Base-by-base conservation (phyloP, 1,140 invertebrate species). In the Drosophila ogumai region DNA sequence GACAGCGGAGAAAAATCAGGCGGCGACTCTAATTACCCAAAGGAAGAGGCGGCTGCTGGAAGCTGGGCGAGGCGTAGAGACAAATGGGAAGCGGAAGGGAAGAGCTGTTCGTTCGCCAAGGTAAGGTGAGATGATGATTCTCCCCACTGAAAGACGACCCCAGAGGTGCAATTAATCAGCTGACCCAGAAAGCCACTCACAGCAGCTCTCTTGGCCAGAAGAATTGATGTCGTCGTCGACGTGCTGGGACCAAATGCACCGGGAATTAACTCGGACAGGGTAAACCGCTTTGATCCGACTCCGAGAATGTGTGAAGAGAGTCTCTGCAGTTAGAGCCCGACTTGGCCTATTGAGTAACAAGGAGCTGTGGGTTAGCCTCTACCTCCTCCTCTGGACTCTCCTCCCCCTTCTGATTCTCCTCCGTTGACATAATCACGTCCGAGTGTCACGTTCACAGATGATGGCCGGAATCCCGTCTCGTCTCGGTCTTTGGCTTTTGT, bases 391-490 rank as follows among this genome's bases (percentile, higher is more conserved):
- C 28, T 12, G 22, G 19, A 46, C 22, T 13, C 41, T 28, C 36
- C 32, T 58, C 54, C 43, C 32, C 73, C 61, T 85, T 38, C 46
- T 28, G 54, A 71, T 52, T 34, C 31, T 36, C 19, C 73, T 80
- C 65, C 72, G 65, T 84, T 87, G 84, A 87, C 84, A 87, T 87
- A 87, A 87, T 87, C 80, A 87, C 84, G 84, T 88, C 81, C 80
- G 72, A 88, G 84, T 84, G 80, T 88, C 84, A 87, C 84, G 84
- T 88, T 88, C 85, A 55, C 25, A 75, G 28, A 75, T 64, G 71
- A 65, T 75, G 74, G 63, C 73, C 60, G 50, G 52, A 41, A 65
- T 65, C 61, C 61, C 55, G 56, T 43, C 61, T 75, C 59, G 57
- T 46, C 54, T 75, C 47, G 67, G 65, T 40, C 66, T 68, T 25